These are phyloP conservation scores for Lycaon pictus DNA, from an alignment of 2,113 vertebrate genomes.

Conservation along the genomic window DNA sequence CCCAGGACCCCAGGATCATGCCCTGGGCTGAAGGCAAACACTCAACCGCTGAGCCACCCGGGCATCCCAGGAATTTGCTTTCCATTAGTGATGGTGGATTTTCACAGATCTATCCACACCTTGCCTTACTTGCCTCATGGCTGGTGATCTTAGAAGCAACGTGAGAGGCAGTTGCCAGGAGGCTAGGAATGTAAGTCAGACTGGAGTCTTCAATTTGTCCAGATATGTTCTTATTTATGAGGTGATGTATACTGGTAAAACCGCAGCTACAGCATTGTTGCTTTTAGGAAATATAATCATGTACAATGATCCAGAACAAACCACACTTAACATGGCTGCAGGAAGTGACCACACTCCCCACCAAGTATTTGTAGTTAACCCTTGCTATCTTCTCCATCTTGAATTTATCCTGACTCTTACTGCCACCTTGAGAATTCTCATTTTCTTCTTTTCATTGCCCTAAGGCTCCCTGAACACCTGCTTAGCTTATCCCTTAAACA, in stretches of 20 bases:
- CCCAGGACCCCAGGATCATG: too few species aligned
- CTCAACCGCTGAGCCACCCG: too few species aligned
- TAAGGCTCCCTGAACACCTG: neutral
- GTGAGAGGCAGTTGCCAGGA: neutral
- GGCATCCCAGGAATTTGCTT: neutral
- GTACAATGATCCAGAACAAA: neutral
- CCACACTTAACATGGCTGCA: too few species aligned
- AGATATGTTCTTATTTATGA: neutral
- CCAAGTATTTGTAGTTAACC: neutral
- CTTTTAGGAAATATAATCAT: constrained; percentile 27
- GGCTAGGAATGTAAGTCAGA: neutral
- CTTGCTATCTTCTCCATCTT: neutral
- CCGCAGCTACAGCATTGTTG: neutral
- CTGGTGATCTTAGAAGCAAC: neutral
- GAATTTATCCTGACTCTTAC: neutral
- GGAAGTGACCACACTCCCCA: too few species aligned
- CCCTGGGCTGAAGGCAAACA: too few species aligned
- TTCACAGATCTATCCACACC: neutral
- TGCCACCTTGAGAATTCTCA: neutral
- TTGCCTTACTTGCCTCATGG: neutral
- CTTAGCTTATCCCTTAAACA: neutral
- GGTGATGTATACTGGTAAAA: neutral
- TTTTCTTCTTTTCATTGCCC: neutral
- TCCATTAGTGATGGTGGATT: neutral
- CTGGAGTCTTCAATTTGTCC: neutral